phyloP scores from a whole-genome alignment of 2,113 vertebrate genomes.

The Odocoileus hemionus region DNA sequence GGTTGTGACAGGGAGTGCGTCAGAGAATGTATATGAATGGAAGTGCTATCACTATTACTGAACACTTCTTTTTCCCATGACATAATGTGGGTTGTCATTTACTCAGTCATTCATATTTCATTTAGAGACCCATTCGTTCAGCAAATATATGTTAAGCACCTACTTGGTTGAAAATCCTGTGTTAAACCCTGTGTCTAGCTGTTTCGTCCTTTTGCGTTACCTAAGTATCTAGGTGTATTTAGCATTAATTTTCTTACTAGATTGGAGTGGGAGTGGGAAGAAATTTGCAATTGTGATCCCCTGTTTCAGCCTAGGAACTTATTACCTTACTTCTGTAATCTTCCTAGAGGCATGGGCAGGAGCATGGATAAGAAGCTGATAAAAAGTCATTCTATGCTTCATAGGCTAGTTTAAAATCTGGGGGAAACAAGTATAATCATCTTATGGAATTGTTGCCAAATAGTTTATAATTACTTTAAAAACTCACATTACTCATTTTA shows the following conservation, averaged over 20 bases:
- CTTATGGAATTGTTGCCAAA: not conserved
- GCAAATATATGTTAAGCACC: not conserved
- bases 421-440: not conserved
- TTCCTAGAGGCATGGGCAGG: not conserved
- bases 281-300: not conserved
- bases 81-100: not conserved
- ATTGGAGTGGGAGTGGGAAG: not conserved
- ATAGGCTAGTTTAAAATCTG: not conserved
- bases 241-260: not conserved
- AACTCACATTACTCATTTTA: not conserved
- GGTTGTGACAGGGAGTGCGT: not conserved
- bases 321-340: not conserved
- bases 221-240: not conserved
- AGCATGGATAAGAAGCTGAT: not conserved
- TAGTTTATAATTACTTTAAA: conserved; percentile 11
- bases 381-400: not conserved
- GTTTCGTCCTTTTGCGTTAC: not conserved
- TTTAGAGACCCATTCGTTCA: not conserved
- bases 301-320: not conserved
- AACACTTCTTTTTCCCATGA: not conserved
- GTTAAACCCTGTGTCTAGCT: not conserved
- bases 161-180: not conserved
- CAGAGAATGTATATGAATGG: not conserved
- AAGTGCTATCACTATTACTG: not conserved
- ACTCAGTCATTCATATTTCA: not conserved